Conservation (phyloP, 2,113 vertebrate species). For the Loxodonta africana region DNA sequence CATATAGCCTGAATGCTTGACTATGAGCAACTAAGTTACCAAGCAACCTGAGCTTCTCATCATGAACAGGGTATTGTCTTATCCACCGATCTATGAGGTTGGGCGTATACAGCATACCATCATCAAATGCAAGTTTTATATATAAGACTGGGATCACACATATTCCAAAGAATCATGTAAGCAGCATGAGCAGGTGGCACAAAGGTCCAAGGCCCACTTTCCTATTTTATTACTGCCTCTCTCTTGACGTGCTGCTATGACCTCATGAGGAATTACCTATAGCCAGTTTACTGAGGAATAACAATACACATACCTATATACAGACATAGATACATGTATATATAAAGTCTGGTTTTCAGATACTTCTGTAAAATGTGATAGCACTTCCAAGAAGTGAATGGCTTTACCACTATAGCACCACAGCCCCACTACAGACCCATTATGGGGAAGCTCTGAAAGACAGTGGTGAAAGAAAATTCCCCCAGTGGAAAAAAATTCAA, state of each 20-base stretch:
- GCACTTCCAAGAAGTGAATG: neutral
- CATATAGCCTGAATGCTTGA: neutral
- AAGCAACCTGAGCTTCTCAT: neutral
- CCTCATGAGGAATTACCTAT: neutral
- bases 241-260: neutral
- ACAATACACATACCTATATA: neutral
- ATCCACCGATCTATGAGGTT: neutral
- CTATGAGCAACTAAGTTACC: neutral
- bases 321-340: too few relatives aligned
- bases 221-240: neutral
- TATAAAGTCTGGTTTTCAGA: neutral
- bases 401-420: neutral
- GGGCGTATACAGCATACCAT: neutral
- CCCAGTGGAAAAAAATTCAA: neutral
- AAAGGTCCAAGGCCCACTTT: rapidly evolving
- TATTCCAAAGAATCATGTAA: neutral
- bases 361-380: conserved; percentile 1
- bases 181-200: neutral
- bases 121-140: neutral
- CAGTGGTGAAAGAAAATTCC: neutral
- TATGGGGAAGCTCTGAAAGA: neutral
- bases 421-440: neutral
- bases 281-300: neutral
- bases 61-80: neutral
- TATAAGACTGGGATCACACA: neutral